A percentile compares a stretch with the other conserved stretches of the same genome.
Evolutionary conservation across 1,140 invertebrate species (phyloP).

Genomic region (Bicyclus anynana): DNA sequence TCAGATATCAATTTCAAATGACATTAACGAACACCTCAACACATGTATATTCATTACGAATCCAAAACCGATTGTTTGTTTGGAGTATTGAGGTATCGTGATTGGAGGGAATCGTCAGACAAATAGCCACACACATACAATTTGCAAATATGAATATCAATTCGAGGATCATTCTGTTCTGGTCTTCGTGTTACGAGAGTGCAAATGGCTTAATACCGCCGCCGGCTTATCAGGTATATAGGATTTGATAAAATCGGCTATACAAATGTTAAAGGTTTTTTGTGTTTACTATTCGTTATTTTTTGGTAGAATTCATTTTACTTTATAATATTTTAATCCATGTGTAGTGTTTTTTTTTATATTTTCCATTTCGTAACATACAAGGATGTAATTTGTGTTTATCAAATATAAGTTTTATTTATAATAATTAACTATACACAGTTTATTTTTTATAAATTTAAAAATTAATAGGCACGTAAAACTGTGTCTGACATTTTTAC

Average conservation of each 20-base stretch:
- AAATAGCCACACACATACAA: constrained; percentile 43
- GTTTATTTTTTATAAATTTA: too few species aligned
- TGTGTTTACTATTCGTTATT: too few species aligned
- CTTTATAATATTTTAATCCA: too few species aligned
- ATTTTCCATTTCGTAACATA: too few species aligned
- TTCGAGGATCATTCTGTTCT: constrained; percentile 13
- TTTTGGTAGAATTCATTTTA: too few species aligned
- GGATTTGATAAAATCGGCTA: constrained; percentile 4
- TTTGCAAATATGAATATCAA: constrained; percentile 44
- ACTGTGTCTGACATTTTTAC: too few species aligned
- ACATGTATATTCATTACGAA: constrained; percentile 26
- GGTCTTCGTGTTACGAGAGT: constrained; percentile 18
- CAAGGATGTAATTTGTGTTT: too few species aligned
- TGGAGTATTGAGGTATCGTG: constrained; percentile 42
- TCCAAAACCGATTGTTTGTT: constrained; percentile 28
- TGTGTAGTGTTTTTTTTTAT: too few species aligned
- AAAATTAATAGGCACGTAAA: too few species aligned
- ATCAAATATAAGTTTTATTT: too few species aligned
- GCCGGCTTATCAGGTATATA: constrained; percentile 4
- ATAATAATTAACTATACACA: too few species aligned
- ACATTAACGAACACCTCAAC: constrained; percentile 21
- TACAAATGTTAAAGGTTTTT: neutral
- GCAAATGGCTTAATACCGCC: constrained; percentile 17
- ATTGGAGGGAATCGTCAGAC: constrained; percentile 39
- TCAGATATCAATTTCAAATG: constrained; percentile 24